Percentiles rank a stretch among this genome's conserved stretches.
Evolutionary conservation across 2,797 vertebrate genomes (phyloP).

Genomic region (Chaenodraco wilsoni): DNA sequence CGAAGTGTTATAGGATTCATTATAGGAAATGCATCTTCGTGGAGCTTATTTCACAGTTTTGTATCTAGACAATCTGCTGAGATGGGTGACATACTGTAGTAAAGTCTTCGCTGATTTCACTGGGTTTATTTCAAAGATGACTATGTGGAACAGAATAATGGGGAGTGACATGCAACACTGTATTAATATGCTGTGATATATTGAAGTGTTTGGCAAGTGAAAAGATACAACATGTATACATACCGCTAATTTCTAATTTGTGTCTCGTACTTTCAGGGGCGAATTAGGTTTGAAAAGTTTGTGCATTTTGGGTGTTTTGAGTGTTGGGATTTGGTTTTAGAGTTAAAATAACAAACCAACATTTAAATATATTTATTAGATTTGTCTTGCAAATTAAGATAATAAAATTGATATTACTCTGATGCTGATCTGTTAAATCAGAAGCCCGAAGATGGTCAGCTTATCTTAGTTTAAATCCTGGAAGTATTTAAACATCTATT

Average conservation of each 20-base stretch:
- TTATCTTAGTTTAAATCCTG: background rate
- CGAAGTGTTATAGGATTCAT: background rate
- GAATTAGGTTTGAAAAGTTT: background rate
- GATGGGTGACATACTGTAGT: slow-evolving; percentile 23
- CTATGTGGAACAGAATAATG: slow-evolving; percentile 11
- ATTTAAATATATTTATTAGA: background rate
- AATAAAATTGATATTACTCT: background rate
- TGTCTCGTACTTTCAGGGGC: background rate
- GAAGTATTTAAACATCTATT: no score
- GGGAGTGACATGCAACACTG: slow-evolving; percentile 3
- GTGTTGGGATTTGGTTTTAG: background rate
- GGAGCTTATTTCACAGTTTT: slow-evolving; percentile 56
- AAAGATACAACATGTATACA: slow-evolving; percentile 6
- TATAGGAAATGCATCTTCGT: slow-evolving; percentile 12
- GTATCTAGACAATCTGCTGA: slow-evolving; percentile 53
- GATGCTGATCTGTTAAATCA: background rate
- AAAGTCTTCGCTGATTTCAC: slow-evolving; percentile 39
- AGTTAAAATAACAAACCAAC: background rate
- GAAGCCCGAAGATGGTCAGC: background rate
- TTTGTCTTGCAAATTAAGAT: background rate
- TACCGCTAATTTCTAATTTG: background rate
- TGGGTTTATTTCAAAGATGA: slow-evolving; percentile 41
- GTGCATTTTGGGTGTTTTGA: background rate
- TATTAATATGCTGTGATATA: background rate
- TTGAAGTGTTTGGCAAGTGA: slow-evolving; percentile 6